These are phyloP conservation scores for Garrulus glandarius DNA, from an alignment of 2,797 vertebrate species.

Conservation along the genomic window DNA sequence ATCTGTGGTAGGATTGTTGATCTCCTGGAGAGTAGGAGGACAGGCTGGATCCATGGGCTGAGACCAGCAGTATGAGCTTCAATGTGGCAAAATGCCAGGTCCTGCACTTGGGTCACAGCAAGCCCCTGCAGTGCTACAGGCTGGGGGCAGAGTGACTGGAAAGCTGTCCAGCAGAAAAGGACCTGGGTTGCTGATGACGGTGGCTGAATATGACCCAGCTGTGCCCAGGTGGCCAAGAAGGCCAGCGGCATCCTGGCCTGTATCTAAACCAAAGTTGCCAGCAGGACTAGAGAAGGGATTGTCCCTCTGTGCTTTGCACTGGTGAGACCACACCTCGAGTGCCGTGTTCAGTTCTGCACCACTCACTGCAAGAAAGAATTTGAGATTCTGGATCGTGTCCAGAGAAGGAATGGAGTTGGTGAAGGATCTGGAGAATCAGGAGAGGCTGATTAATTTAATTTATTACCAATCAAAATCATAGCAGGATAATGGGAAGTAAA, in stretches of 20 bases:
- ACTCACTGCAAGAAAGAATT: background rate
- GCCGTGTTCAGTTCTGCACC: background rate
- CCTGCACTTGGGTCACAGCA: background rate
- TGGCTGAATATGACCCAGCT: background rate
- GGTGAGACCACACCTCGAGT: background rate
- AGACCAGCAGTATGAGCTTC: background rate
- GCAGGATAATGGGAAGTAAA: background rate
- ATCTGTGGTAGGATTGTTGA: background rate
- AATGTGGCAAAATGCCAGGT: background rate
- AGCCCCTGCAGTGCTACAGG: rapidly evolving
- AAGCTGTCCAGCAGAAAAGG: background rate
- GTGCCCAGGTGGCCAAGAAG: background rate
- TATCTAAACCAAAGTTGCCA: background rate
- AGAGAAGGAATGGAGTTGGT: background rate
- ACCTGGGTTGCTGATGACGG: background rate
- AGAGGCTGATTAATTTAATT: background rate
- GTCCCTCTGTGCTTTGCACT: background rate
- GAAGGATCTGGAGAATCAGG: background rate
- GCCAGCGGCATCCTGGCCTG: background rate
- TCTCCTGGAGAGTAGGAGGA: background rate
- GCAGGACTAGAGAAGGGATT: background rate
- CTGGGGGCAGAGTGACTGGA: background rate
- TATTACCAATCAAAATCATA: background rate
- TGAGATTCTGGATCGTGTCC: background rate
- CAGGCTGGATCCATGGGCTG: background rate